phyloP scores from a whole-genome alignment of 2,797 vertebrate species.

The Antennarius maculatus region DNA sequence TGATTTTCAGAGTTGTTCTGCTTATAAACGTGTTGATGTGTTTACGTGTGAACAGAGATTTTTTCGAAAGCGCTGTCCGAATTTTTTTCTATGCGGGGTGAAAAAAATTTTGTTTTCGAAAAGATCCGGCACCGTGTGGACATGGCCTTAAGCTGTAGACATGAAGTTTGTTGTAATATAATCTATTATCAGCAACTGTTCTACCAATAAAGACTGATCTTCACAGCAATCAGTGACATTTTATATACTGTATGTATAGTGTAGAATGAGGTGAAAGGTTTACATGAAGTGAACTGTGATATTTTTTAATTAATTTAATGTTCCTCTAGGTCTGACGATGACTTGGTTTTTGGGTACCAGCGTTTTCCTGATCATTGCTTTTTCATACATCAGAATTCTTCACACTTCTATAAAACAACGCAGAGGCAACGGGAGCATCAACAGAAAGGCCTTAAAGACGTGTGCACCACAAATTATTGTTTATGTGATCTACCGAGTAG shows the following conservation, averaged over 20 bases:
- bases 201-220: no score
- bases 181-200: no score
- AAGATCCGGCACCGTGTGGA: no score
- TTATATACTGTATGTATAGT: background rate
- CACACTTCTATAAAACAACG: constrained; percentile 29
- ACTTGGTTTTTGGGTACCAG: constrained; percentile 50
- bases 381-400: constrained; percentile 65
- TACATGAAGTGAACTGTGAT: background rate
- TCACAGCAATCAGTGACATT: background rate
- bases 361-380: constrained; percentile 61
- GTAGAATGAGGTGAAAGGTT: background rate
- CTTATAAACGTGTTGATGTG: no score
- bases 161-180: background rate
- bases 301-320: no score
- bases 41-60: no score
- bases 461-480: constrained; percentile 56
- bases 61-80: no score
- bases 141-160: no score
- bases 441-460: constrained; percentile 45
- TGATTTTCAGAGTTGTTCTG: no score
- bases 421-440: background rate
- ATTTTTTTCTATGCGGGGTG: no score
- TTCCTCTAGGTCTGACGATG: constrained; percentile 53
- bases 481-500: constrained; percentile 48
- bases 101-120: no score